Evolutionary conservation across 2,113 vertebrate genomes (phyloP).

Genomic region (Okapia johnstoni): DNA sequence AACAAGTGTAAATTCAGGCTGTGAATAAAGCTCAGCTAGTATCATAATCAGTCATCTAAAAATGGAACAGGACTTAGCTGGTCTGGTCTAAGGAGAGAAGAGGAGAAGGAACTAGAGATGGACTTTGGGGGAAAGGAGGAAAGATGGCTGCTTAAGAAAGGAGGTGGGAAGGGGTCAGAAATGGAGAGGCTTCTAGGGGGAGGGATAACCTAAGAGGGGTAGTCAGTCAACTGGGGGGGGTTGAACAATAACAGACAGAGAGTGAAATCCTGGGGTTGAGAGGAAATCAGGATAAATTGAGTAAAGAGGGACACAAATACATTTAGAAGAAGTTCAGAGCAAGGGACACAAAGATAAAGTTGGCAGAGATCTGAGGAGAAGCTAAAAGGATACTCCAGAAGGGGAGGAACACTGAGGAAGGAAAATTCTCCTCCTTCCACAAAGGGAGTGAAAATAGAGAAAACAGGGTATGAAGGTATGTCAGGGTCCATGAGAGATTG

Average conservation of each 20-base stretch:
- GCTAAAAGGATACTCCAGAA: not conserved
- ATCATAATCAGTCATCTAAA: constrained; percentile 31
- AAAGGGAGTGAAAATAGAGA: not conserved
- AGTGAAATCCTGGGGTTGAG: not conserved
- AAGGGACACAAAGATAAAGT: not conserved
- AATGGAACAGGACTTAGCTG: constrained; percentile 31
- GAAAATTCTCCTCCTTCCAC: not conserved
- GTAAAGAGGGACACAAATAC: not conserved
- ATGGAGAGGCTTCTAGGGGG: not conserved
- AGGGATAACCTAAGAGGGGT: not conserved
- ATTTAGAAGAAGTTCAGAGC: not conserved
- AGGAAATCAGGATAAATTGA: not conserved
- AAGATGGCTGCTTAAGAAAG: not conserved
- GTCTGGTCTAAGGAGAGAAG: not conserved
- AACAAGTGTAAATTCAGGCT: constrained; percentile 79
- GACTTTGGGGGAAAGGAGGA: not conserved
- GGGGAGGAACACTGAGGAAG: not conserved
- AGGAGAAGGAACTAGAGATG: not conserved
- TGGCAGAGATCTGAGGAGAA: not conserved
- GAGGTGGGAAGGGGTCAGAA: not conserved
- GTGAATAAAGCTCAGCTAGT: constrained; percentile 3
- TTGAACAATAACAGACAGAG: not conserved
- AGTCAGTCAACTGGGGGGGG: not conserved
- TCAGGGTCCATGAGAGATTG: not conserved
- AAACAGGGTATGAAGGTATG: not conserved